Evolutionary conservation across 2,888 invertebrate genomes (phyloP).

Genomic region (Brachypalpus laphriformis): DNA sequence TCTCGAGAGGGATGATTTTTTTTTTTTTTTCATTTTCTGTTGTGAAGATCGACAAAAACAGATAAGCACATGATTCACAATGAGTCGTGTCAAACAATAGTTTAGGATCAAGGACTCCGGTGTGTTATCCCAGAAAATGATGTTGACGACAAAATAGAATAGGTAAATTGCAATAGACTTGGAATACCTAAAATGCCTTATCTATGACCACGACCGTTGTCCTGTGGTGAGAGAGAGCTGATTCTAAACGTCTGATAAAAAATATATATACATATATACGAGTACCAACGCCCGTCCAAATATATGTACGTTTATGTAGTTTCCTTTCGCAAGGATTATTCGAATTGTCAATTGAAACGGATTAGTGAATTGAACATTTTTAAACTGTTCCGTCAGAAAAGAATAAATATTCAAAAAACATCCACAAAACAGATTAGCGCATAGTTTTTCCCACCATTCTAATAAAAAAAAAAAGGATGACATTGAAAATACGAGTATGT

Average conservation of each 20-base stretch:
- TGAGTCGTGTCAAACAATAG: conserved; percentile 68
- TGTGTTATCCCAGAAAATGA: conserved; percentile 63
- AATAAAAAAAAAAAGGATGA: neutral
- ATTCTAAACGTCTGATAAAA: conserved; percentile 43
- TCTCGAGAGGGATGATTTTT: conserved; percentile 51
- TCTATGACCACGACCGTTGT: conserved; percentile 46
- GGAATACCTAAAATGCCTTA: conserved; percentile 40
- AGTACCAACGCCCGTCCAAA: neutral
- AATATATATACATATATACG: neutral
- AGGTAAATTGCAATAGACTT: conserved; percentile 64
- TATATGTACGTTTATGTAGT: neutral
- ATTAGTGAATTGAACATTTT: conserved; percentile 39
- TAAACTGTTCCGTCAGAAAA: neutral
- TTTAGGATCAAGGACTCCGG: conserved; percentile 62
- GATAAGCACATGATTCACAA: conserved; percentile 68
- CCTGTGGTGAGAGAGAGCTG: conserved; percentile 54
- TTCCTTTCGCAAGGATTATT: conserved; percentile 44
- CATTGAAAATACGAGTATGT: conserved; percentile 16
- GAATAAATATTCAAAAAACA: neutral
- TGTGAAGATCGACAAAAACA: conserved; percentile 63
- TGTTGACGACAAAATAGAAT: conserved; percentile 61
- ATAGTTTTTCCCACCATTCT: conserved; percentile 8
- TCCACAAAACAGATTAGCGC: conserved; percentile 6
- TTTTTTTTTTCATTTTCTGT: neutral
- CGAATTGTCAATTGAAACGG: conserved; percentile 28